Percentiles rank a stretch among this genome's conserved stretches.
These are phyloP conservation scores for Calidris pugnax DNA, from an alignment of 2,113 vertebrate genomes.

Conservation along the genomic window DNA sequence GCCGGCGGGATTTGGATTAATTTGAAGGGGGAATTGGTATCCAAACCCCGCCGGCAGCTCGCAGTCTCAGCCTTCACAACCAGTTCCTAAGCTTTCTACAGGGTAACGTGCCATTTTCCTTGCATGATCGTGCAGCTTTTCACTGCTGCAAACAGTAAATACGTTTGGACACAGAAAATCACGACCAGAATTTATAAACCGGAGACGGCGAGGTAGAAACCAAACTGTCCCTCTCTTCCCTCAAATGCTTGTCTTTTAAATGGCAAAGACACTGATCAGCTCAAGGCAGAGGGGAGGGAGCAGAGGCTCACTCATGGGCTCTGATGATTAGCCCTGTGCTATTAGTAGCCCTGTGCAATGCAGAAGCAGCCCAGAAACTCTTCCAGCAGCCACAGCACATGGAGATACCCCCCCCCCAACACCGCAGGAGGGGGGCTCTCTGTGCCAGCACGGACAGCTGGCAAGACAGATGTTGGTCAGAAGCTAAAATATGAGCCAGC, in stretches of 20 bases:
- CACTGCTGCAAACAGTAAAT: not conserved
- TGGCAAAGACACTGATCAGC: fast-evolving
- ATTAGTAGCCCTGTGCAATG: not conserved
- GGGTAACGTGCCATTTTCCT: not conserved
- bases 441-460: not conserved
- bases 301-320: not conserved
- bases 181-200: not conserved
- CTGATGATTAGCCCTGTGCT: not conserved
- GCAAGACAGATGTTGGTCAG: not conserved
- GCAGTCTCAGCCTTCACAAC: not conserved
- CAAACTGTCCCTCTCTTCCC: not conserved
- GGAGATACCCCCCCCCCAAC: not conserved
- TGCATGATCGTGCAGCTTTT: not conserved
- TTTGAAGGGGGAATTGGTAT: conserved; percentile 33
- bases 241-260: not conserved
- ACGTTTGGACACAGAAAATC: not conserved
- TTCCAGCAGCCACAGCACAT: not conserved
- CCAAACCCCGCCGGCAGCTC: not conserved
- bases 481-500: not conserved
- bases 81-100: not conserved
- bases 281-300: not conserved
- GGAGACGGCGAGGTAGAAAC: not conserved
- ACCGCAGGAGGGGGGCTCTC: not conserved
- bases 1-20: conserved; percentile 31
- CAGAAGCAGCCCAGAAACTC: not conserved